Percentiles rank a stretch among this genome's conserved stretches.
Evolutionary conservation across 1,140 invertebrate genomes (phyloP).

Genomic region (Himalopsyche phryganea): DNA sequence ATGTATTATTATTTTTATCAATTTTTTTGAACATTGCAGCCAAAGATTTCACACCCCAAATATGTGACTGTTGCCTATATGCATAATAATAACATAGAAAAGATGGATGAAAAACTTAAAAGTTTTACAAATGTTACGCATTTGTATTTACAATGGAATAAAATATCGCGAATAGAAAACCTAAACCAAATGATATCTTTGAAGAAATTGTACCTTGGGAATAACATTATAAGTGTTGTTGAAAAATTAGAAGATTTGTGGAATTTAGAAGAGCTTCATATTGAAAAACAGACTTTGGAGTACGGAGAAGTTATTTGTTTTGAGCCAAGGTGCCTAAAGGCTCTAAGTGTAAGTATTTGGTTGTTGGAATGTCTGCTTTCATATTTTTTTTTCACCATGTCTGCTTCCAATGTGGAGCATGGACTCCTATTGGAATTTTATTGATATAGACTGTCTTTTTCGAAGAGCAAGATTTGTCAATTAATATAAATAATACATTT

Average conservation of each 20-base stretch:
- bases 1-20: no score
- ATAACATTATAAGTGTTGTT: slow-evolving; percentile 64
- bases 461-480: no score
- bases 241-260: slow-evolving; percentile 62
- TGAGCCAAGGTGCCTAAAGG: slow-evolving; percentile 58
- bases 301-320: slow-evolving; percentile 60
- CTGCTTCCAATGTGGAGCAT: no score
- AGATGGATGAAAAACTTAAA: slow-evolving; percentile 58
- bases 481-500: no score
- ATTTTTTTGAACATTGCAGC: slow-evolving; percentile 44
- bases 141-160: slow-evolving; percentile 68
- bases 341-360: slow-evolving; percentile 54
- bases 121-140: slow-evolving; percentile 57
- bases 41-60: slow-evolving; percentile 44
- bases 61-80: slow-evolving; percentile 61
- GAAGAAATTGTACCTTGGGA: slow-evolving; percentile 62
- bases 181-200: slow-evolving; percentile 56
- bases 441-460: no score
- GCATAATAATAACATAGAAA: slow-evolving; percentile 59
- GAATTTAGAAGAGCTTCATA: slow-evolving; percentile 61
- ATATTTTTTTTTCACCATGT: no score
- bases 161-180: slow-evolving; percentile 62
- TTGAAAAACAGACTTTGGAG: slow-evolving; percentile 61
- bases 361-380: no score
- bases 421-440: no score